Conservation (phyloP, 2,888 invertebrate genomes). For the Lycophotia porphyrea region DNA sequence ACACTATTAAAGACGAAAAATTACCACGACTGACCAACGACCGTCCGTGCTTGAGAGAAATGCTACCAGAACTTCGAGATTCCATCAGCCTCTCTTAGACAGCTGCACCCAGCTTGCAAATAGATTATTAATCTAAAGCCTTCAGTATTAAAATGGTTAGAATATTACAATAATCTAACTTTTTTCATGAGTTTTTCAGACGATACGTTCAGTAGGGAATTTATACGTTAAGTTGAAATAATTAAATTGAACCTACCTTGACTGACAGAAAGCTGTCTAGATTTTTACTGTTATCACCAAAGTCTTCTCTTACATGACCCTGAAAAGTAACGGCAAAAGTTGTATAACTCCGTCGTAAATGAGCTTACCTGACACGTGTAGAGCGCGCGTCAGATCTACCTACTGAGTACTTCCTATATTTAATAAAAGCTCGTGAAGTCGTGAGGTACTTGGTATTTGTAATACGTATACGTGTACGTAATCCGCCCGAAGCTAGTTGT, state of each 20-base stretch:
- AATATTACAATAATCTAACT: constrained; percentile 1
- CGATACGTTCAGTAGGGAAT: background rate
- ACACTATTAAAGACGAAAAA: constrained; percentile 7
- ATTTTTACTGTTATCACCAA: constrained; percentile 9
- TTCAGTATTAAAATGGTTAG: background rate
- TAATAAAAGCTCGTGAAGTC: constrained; percentile 35
- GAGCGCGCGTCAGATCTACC: background rate
- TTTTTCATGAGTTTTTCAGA: constrained; percentile 4
- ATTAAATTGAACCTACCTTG: background rate
- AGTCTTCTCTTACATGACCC: background rate
- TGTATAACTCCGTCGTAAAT: constrained; percentile 26
- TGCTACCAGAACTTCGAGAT: constrained; percentile 1
- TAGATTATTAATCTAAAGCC: background rate
- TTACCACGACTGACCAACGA: constrained; percentile 6
- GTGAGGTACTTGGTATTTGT: constrained; percentile 34
- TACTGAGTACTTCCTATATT: constrained; percentile 21
- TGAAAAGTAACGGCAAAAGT: constrained; percentile 7
- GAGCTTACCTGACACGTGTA: background rate
- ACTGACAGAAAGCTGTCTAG: background rate
- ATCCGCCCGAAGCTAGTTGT: constrained; percentile 49
- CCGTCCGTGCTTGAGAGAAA: background rate
- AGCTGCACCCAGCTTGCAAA: background rate
- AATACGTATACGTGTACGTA: constrained; percentile 40
- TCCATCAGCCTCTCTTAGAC: constrained; percentile 6
- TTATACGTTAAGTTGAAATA: background rate